Percentiles rank a stretch among this genome's conserved stretches.
phyloP scores from a whole-genome alignment of 2,113 vertebrate species.

The Trochalopteron elliotii region DNA sequence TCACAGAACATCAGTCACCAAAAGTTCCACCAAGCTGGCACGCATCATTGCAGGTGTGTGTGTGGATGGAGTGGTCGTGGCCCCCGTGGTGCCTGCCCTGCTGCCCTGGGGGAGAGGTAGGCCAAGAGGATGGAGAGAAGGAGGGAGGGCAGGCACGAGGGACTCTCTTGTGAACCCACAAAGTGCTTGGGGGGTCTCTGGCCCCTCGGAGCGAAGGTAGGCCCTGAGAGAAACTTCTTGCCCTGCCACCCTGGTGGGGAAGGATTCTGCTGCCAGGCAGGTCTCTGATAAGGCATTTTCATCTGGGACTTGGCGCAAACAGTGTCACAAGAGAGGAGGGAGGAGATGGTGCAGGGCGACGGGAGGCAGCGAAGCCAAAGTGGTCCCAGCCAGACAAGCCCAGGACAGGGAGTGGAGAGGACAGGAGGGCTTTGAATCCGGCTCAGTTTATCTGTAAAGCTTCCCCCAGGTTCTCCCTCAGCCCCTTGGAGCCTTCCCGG shows the following conservation, averaged over 20 bases:
- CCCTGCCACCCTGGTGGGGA: not conserved
- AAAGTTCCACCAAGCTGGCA: not conserved
- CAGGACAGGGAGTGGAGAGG: not conserved
- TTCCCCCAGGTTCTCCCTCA: not conserved
- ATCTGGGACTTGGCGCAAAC: constrained; percentile 42
- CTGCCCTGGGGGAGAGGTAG: not conserved
- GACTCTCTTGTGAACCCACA: not conserved
- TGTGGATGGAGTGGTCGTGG: not conserved
- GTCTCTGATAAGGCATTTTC: constrained; percentile 69
- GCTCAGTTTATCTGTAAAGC: constrained; percentile 20
- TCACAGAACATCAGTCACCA: not conserved
- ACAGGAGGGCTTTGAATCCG: not conserved
- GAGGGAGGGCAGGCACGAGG: not conserved
- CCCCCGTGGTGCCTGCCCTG: not conserved
- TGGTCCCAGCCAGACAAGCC: not conserved
- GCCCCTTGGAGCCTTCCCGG: not conserved
- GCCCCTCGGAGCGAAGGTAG: constrained; percentile 2
- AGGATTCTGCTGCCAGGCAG: not conserved
- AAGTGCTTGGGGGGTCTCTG: constrained; percentile 20
- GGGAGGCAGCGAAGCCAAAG: constrained; percentile 8
- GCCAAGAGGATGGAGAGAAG: not conserved
- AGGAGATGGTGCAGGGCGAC: not conserved
- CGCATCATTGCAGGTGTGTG: not conserved
- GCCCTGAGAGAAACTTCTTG: constrained; percentile 59
- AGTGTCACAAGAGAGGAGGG: not conserved